These are phyloP conservation scores for Lacanobia oleracea DNA, from an alignment of 2,888 invertebrate genomes.

Conservation along the genomic window DNA sequence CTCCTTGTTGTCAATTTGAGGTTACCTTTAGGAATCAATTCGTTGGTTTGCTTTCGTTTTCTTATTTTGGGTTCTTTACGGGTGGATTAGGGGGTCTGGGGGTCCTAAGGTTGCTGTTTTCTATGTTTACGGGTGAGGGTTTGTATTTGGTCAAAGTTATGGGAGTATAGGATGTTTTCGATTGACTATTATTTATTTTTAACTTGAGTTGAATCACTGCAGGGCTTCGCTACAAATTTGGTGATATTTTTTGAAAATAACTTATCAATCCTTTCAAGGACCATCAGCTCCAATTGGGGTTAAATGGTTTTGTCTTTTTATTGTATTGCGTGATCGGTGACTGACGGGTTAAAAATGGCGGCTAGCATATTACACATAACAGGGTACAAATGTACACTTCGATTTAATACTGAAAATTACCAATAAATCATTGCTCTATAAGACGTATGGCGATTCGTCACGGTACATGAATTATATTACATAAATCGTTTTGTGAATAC, in stretches of 20 bases:
- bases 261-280: too few relatives aligned
- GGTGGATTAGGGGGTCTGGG: constrained; percentile 13
- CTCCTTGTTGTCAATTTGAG: constrained; percentile 60
- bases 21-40: constrained; percentile 49
- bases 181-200: background rate
- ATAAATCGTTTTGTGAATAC: too few relatives aligned
- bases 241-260: background rate
- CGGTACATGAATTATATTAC: too few relatives aligned
- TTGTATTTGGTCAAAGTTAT: background rate
- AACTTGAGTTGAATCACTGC: background rate
- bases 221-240: too few relatives aligned
- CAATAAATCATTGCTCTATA: too few relatives aligned
- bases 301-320: too few relatives aligned
- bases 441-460: too few relatives aligned
- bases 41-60: constrained; percentile 33
- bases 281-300: too few relatives aligned
- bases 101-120: background rate
- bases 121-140: background rate
- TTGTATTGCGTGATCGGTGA: too few relatives aligned
- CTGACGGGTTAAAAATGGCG: too few relatives aligned
- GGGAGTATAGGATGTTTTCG: background rate
- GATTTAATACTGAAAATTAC: background rate
- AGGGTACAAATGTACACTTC: too few relatives aligned
- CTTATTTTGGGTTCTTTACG: constrained; percentile 33
- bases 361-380: too few relatives aligned